Percentiles rank a stretch among this genome's conserved stretches.
phyloP scores from a whole-genome alignment of 1,140 invertebrate genomes.

The Bicyclus anynana region DNA sequence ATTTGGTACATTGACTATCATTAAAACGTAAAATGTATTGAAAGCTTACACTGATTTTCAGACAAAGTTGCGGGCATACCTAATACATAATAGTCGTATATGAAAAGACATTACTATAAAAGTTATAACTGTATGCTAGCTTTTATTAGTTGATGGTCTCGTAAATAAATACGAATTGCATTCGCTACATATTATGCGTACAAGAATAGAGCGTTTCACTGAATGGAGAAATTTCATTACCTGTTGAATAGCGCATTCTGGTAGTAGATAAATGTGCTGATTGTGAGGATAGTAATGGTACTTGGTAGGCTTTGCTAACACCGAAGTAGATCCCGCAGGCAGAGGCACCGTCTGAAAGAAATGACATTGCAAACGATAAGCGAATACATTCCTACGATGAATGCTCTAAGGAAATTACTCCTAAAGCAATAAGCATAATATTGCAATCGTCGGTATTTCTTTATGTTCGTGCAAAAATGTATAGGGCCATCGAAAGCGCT shows the following conservation, averaged over 20 bases:
- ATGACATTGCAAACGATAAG: conserved; percentile 16
- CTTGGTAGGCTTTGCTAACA: conserved; percentile 89
- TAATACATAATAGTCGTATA: too few species aligned
- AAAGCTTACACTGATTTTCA: too few species aligned
- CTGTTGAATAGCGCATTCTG: conserved; percentile 95
- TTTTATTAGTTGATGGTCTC: not conserved
- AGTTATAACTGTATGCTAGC: not conserved
- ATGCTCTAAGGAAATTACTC: conserved; percentile 14
- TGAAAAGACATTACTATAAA: too few species aligned
- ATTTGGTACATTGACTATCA: too few species aligned
- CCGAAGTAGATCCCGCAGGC: conserved; percentile 83
- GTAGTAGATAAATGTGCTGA: conserved; percentile 92
- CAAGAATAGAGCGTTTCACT: not conserved
- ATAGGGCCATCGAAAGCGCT: conserved; percentile 35
- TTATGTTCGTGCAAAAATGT: conserved; percentile 34
- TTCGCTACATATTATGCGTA: not conserved
- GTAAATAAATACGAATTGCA: not conserved
- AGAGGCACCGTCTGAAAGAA: conserved; percentile 84
- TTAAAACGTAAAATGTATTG: too few species aligned
- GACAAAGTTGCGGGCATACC: too few species aligned
- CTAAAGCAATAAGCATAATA: conserved; percentile 13
- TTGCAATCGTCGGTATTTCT: conserved; percentile 30
- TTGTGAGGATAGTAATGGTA: conserved; percentile 97
- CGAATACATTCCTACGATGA: conserved; percentile 32
- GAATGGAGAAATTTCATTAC: conserved; percentile 66